A percentile compares a stretch with the other conserved stretches of the same genome.
These are phyloP conservation scores for Acrossocheilus fasciatus DNA, from an alignment of 2,797 vertebrate species.

Conservation along the genomic window DNA sequence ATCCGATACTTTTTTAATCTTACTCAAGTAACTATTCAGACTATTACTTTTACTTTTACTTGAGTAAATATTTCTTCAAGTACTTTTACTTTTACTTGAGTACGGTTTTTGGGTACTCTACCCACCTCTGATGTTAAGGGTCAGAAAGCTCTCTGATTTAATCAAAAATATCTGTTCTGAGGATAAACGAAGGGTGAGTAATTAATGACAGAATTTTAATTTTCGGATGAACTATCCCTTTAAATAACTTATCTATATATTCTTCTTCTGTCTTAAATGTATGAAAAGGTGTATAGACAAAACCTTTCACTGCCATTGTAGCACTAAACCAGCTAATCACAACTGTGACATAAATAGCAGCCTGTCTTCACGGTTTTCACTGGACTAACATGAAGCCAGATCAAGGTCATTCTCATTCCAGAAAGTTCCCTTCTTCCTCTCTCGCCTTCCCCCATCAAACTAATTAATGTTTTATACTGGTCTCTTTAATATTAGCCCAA, in stretches of 20 bases:
- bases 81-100: too few relatives aligned
- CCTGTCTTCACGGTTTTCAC: constrained; percentile 8
- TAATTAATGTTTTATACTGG: constrained; percentile 63
- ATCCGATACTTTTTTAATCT: too few relatives aligned
- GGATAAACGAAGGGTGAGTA: not conserved
- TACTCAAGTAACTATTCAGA: too few relatives aligned
- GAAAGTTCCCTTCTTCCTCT: constrained; percentile 43
- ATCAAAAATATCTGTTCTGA: not conserved
- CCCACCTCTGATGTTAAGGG: too few relatives aligned
- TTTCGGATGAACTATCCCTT: not conserved
- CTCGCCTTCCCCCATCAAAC: constrained; percentile 55
- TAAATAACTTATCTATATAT: not conserved
- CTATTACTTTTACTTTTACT: too few relatives aligned
- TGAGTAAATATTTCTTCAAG: too few relatives aligned
- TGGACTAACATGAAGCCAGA: constrained; percentile 36
- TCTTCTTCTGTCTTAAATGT: not conserved
- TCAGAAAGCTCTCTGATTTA: not conserved
- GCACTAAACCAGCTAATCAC: not conserved
- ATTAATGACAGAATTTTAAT: not conserved
- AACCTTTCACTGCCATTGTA: not conserved
- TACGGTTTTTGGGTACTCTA: too few relatives aligned
- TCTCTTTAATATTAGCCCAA: constrained; percentile 61
- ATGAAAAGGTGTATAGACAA: not conserved
- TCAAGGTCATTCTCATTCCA: constrained; percentile 60
- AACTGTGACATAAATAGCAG: constrained; percentile 40